A percentile compares a stretch with the other conserved stretches of the same genome.
Evolutionary conservation across 2,797 vertebrate species (phyloP).

Genomic region (Botia almorhae): DNA sequence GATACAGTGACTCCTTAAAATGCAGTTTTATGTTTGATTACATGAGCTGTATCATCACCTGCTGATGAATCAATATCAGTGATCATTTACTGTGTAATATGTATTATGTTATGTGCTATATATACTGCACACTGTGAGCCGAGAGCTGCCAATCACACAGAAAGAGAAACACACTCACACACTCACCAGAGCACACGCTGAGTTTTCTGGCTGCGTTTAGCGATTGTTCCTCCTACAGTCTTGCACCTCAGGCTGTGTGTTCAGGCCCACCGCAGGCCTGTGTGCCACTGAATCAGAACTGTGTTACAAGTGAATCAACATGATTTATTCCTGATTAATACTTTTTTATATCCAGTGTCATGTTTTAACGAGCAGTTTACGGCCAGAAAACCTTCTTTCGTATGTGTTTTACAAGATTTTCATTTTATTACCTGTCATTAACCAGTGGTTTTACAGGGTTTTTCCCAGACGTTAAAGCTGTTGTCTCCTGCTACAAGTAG

Average conservation of each 20-base stretch:
- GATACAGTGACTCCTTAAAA: too few relatives aligned
- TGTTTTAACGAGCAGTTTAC: neutral
- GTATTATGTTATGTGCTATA: too few relatives aligned
- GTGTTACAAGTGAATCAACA: neutral
- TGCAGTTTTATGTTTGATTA: too few relatives aligned
- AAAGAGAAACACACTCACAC: neutral
- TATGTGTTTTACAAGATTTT: neutral
- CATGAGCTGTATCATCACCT: neutral
- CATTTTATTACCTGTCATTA: neutral
- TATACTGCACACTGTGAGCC: neutral
- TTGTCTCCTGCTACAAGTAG: neutral
- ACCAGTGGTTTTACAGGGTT: neutral
- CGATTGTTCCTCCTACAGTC: slow-evolving; percentile 21
- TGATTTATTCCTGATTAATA: neutral
- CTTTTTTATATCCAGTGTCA: neutral
- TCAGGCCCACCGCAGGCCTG: neutral
- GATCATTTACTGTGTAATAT: too few relatives aligned
- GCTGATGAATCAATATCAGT: neutral
- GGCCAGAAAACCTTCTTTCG: neutral
- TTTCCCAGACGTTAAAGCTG: neutral
- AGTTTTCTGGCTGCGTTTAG: neutral
- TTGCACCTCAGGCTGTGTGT: slow-evolving; percentile 22
- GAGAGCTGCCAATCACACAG: slow-evolving; percentile 16
- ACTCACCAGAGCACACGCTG: neutral
- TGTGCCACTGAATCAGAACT: neutral